phyloP scores from a whole-genome alignment of 1,140 invertebrate species.

The Diorhabda elongata region DNA sequence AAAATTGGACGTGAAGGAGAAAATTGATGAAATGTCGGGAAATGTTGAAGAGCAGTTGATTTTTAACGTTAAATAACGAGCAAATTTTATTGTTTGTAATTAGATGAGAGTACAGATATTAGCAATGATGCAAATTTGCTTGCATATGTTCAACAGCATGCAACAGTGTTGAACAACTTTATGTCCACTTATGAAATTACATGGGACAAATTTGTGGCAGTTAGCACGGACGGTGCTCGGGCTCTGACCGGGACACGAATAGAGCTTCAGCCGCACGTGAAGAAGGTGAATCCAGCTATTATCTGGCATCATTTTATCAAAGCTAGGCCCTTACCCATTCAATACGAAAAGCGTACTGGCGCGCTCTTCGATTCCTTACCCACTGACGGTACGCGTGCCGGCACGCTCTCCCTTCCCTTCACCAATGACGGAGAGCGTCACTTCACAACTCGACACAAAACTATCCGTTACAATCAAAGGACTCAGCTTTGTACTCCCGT shows the following conservation, averaged over 20 bases:
- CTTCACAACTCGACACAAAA: too few relatives aligned
- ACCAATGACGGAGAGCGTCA: too few relatives aligned
- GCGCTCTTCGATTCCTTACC: too few relatives aligned
- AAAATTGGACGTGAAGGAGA: background rate
- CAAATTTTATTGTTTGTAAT: slow-evolving; percentile 19
- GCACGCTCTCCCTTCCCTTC: too few relatives aligned
- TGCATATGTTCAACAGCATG: background rate
- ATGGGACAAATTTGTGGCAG: slow-evolving; percentile 19
- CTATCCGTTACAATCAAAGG: too few relatives aligned
- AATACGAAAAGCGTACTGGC: too few relatives aligned
- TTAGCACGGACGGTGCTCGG: slow-evolving; percentile 12
- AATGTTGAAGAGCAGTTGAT: slow-evolving; percentile 18
- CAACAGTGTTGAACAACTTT: background rate
- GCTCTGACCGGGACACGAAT: slow-evolving; percentile 19
- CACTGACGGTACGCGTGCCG: too few relatives aligned
- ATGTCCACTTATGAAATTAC: background rate
- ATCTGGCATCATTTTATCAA: slow-evolving; percentile 34
- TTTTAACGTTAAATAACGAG: slow-evolving; percentile 14
- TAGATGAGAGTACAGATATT: slow-evolving; percentile 14
- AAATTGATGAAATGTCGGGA: slow-evolving; percentile 20
- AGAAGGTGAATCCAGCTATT: slow-evolving; percentile 18
- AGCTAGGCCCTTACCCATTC: slow-evolving; percentile 28
- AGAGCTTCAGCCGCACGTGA: slow-evolving; percentile 17
- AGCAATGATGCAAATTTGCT: background rate
- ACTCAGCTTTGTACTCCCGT: too few relatives aligned